These are phyloP conservation scores for Girardinichthys multiradiatus DNA, from an alignment of 2,113 vertebrate species.

Conservation along the genomic window DNA sequence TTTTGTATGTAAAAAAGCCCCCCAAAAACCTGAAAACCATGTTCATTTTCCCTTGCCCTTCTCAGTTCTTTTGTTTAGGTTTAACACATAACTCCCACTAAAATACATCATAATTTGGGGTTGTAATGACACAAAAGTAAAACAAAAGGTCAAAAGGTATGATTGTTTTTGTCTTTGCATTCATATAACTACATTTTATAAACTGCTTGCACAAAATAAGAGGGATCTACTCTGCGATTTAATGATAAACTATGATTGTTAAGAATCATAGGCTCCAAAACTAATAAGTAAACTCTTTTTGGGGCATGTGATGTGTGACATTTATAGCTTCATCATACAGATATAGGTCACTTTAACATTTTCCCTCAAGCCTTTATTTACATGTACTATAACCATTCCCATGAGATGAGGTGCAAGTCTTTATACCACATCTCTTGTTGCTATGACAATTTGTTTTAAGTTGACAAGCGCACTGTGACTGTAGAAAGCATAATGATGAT, in stretches of 20 bases:
- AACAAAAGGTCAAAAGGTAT: too few species aligned
- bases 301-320: background rate
- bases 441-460: slow-evolving; percentile 1
- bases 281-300: background rate
- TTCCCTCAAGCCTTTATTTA: background rate
- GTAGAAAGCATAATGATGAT: background rate
- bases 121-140: too few species aligned
- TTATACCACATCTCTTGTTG: slow-evolving; percentile 6
- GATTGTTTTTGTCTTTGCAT: too few species aligned
- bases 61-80: too few species aligned
- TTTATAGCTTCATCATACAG: background rate
- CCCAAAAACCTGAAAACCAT: too few species aligned
- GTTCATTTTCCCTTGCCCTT: too few species aligned
- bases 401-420: slow-evolving; percentile 1
- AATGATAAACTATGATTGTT: background rate
- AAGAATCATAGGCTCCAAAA: background rate
- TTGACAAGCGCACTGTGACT: background rate
- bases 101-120: too few species aligned
- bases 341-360: slow-evolving; percentile 3
- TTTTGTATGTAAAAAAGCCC: too few species aligned
- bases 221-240: too few species aligned
- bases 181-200: too few species aligned
- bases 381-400: background rate
- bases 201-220: too few species aligned
- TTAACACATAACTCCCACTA: too few species aligned